Base-by-base conservation (phyloP, 2,113 vertebrate species). In the Pongo pygmaeus region DNA sequence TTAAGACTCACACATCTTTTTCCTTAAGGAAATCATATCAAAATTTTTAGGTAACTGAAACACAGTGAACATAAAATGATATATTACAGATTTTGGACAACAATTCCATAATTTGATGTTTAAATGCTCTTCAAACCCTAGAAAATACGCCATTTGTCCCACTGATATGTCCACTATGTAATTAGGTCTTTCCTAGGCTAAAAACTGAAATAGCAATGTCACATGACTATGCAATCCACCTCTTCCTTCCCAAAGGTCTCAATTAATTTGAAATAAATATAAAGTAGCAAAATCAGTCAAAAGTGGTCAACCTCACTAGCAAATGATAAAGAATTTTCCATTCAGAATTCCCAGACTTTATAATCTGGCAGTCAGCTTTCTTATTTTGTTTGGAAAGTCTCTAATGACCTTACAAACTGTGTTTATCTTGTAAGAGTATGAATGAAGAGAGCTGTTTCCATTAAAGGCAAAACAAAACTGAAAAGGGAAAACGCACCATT, bases 401-500 rank as follows among this genome's bases (percentile, higher is more conserved):
- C 86, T 89, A 95, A 96, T 48, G 74, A 79, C 50, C 25, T 87
- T 84, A 96, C 23, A 93, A 87, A 83, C 30, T 23, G 5, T 89
- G 22, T 80, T 94, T 84, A 80, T 80, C 40, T 91, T 95, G 7
- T 55, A 59, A 23, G 8, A 35, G 8, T 57, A 84, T 22, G 80
- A 87, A 93, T 50, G 12, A 67, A 93, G 32, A n/a, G 13, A 90
- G n/a, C 43, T 46, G 23, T 84, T 93, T 88, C 67, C 27, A 38
- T 59, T 88, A 75, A 48, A 81, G 80, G 92, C 91, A 96, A 83
- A 88, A 67, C 57, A 96, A 83, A 88, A 30, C 38, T 67, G 48
- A 91, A 43, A 69, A 89, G 16, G 43, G 64, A 69, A 97, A 95
- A 75, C 57, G 90, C 7, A 69, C 1, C 72, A 85, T 92, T 93